These are phyloP conservation scores for Denticeps clupeoides DNA, from an alignment of 2,797 vertebrate genomes.

Conservation along the genomic window DNA sequence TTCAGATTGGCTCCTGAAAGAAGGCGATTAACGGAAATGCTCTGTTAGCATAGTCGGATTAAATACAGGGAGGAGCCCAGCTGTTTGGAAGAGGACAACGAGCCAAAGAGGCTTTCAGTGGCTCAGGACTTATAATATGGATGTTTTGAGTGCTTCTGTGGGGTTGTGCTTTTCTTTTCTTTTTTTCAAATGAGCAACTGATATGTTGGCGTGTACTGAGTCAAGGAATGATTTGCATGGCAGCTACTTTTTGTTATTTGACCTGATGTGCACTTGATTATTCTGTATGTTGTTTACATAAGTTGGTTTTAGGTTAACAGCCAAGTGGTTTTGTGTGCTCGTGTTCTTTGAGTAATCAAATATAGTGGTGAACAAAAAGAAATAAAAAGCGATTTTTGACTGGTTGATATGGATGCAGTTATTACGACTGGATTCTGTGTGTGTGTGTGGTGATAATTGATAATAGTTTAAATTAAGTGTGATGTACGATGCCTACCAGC, in stretches of 20 bases:
- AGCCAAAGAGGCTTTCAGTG: slow-evolving; percentile 30
- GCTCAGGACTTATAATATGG: slow-evolving; percentile 20
- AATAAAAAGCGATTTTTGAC: slow-evolving; percentile 11
- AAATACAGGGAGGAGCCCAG: slow-evolving; percentile 36
- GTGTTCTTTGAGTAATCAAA: slow-evolving; percentile 10
- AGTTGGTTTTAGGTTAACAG: slow-evolving; percentile 3
- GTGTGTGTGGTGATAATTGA: neutral
- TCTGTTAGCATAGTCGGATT: slow-evolving; percentile 35
- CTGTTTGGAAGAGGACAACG: slow-evolving; percentile 41
- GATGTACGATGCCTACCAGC: slow-evolving; percentile 26
- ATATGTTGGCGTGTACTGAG: too few relatives aligned
- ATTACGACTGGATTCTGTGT: neutral
- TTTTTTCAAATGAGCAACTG: too few relatives aligned
- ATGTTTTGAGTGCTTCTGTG: slow-evolving; percentile 13
- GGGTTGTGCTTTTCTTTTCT: slow-evolving; percentile 9
- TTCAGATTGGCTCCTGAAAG: slow-evolving; percentile 56
- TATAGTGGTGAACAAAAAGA: slow-evolving; percentile 12
- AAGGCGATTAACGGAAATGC: slow-evolving; percentile 39
- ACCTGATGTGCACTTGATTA: slow-evolving; percentile 4
- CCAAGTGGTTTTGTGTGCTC: neutral
- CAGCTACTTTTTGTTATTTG: slow-evolving; percentile 1
- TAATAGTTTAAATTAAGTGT: slow-evolving; percentile 10
- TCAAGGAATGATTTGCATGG: neutral
- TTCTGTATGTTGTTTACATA: slow-evolving; percentile 1
- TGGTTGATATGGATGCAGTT: slow-evolving; percentile 6